Evolutionary conservation across 1,140 invertebrate species (phyloP), one percentile per base, ranked within the genome.

Genomic region (Hypsibius dujardini): DNA sequence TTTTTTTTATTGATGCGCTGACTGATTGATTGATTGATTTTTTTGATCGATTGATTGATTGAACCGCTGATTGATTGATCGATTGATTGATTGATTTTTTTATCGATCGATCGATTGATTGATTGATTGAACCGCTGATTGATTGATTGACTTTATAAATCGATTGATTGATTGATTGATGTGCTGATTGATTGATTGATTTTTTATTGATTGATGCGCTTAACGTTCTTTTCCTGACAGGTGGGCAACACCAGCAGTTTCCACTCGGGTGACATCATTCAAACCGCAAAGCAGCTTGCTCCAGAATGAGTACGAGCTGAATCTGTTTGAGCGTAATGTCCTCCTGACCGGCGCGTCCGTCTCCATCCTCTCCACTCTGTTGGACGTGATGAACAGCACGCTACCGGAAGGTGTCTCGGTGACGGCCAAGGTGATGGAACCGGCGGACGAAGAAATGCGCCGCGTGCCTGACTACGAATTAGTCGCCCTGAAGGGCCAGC

Each of bases 401-500:
- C 75, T 87, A 62, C 90, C 90, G 1, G 85, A 86, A 75, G 89
- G 89, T n/a, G 86, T 90, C 2, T 82, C 81, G 1, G 73, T 90
- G 3, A 79, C 80, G 56, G 80, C 90, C 15, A 81, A 86, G 59
- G 81, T 84, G 74, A 85, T 83, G 73, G 74, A 81, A 74, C 77
- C 81, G 3, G 79, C 84, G 47, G 79, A 86, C 73, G 85, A 88
- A 70, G 80, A 84, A 74, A 80, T 84, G 45, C 82, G 88, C 69
- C 90, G 87, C 78, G 82, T 92, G 62, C 89, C 89, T 1, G 89
- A 91, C 77, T 85, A 84, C 72, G 83, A 89, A 77, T 80, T 92
- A 1, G 75, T 86, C 15, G 83, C 86, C n/a, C 81, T 90, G 2
- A 87, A 89, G 78, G 77, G 82, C 62, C 82, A 88, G 73, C 73